Percentiles rank a stretch among this genome's conserved stretches.
Evolutionary conservation across 2,888 invertebrate genomes (phyloP).

Genomic region (Allophyes oxyacanthae): DNA sequence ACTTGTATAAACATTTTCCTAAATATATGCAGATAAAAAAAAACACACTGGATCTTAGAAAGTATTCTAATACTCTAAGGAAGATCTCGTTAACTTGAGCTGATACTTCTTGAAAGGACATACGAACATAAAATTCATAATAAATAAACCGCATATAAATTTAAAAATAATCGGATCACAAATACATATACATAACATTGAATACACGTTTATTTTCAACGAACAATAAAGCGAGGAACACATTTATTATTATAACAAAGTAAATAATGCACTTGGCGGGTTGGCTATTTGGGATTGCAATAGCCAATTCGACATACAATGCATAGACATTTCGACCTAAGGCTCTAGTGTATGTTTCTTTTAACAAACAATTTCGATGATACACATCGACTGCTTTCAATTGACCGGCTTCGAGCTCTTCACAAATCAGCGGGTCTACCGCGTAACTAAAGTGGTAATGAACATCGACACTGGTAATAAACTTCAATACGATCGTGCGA

Average conservation of each 20-base stretch:
- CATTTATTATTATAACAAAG: slow-evolving; percentile 15
- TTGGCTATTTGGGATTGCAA: too few species aligned
- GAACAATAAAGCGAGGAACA: slow-evolving; percentile 9
- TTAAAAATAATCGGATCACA: slow-evolving; percentile 19
- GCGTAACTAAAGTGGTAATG: too few species aligned
- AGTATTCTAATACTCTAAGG: too few species aligned
- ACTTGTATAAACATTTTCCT: slow-evolving; percentile 2
- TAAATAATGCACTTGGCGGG: slow-evolving; percentile 16
- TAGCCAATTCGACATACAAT: slow-evolving; percentile 11
- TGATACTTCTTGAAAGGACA: slow-evolving; percentile 5
- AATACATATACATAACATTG: slow-evolving; percentile 32
- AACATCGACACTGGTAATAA: too few species aligned
- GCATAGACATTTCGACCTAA: too few species aligned
- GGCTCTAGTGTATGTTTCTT: too few species aligned
- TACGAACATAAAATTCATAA: too few species aligned
- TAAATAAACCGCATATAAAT: slow-evolving; percentile 20
- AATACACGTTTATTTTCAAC: background rate
- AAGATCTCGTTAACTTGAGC: slow-evolving; percentile 4
- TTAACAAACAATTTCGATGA: too few species aligned
- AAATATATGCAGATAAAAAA: slow-evolving; percentile 22
- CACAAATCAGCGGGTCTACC: too few species aligned
- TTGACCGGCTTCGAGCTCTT: too few species aligned
- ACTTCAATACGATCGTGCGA: too few species aligned
- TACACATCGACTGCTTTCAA: too few species aligned
- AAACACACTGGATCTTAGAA: background rate